These are phyloP conservation scores for Poeciliopsis retropinna DNA, from an alignment of 2,113 vertebrate genomes.

Conservation along the genomic window DNA sequence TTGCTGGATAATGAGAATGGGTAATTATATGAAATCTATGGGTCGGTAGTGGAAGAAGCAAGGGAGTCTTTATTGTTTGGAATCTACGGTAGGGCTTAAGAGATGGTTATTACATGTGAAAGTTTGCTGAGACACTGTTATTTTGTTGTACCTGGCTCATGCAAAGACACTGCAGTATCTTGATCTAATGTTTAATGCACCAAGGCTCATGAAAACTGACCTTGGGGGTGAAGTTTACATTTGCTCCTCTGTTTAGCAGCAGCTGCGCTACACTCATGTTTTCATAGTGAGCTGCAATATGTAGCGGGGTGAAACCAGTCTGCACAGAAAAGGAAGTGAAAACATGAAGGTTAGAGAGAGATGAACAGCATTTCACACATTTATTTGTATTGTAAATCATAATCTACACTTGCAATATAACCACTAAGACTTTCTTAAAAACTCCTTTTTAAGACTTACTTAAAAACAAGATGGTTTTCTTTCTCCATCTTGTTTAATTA, in stretches of 20 bases:
- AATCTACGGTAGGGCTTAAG: background rate
- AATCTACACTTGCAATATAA: too few relatives aligned
- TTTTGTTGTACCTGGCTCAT: background rate
- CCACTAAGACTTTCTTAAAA: too few relatives aligned
- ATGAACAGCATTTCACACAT: background rate
- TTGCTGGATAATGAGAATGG: background rate
- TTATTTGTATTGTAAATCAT: background rate
- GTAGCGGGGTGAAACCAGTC: constrained; percentile 98
- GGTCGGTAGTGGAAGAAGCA: background rate
- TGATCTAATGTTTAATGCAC: background rate
- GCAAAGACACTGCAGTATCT: background rate
- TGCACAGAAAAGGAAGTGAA: constrained; percentile 62
- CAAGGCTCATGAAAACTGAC: constrained; percentile 63
- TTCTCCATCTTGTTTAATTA: background rate
- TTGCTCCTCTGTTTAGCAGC: constrained; percentile 93
- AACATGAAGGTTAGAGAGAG: background rate
- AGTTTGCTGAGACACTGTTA: background rate
- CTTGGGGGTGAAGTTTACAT: constrained; percentile 97
- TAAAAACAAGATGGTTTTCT: too few relatives aligned
- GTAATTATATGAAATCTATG: background rate
- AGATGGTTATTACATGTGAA: background rate
- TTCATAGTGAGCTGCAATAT: constrained; percentile 98
- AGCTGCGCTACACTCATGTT: constrained; percentile 95
- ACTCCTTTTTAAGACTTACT: too few relatives aligned
- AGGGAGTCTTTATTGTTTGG: background rate